phyloP scores from a whole-genome alignment of 2,797 vertebrate genomes.

The Gadopsis bispinosus region DNA sequence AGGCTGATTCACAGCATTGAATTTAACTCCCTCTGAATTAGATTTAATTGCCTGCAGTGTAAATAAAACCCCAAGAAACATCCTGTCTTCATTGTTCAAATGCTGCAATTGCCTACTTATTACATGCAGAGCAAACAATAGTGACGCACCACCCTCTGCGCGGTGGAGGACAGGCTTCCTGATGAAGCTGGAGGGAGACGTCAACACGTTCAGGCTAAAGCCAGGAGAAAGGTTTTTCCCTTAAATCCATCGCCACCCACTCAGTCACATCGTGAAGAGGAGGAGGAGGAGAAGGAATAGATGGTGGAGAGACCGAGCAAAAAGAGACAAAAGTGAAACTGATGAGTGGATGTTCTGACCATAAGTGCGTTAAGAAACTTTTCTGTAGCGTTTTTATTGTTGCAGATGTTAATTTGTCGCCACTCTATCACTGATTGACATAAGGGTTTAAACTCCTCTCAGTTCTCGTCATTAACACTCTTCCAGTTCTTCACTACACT shows the following conservation, averaged over 20 bases:
- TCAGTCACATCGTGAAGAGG: slow-evolving; percentile 1
- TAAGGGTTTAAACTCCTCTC: not conserved
- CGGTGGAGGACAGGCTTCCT: slow-evolving; percentile 34
- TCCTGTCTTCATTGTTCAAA: slow-evolving; percentile 49
- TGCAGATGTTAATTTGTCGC: too few relatives aligned
- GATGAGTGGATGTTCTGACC: not conserved
- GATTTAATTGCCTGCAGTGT: slow-evolving; percentile 42
- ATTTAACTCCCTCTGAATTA: slow-evolving; percentile 42
- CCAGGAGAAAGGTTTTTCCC: not conserved
- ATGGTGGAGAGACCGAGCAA: not conserved
- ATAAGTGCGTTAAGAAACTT: not conserved
- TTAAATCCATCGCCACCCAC: slow-evolving; percentile 16
- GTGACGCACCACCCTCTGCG: slow-evolving; percentile 16
- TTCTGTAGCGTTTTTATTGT: too few relatives aligned
- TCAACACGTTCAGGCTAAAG: slow-evolving; percentile 13
- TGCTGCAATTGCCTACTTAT: slow-evolving; percentile 45
- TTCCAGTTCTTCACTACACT: not conserved
- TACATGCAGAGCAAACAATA: slow-evolving; percentile 46
- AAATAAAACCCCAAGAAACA: slow-evolving; percentile 55
- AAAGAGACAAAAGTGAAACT: not conserved
- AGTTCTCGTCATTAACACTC: not conserved
- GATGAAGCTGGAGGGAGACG: slow-evolving; percentile 30
- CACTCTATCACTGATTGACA: not conserved
- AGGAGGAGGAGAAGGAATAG: not conserved
- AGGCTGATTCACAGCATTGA: slow-evolving; percentile 15